Percentiles rank a stretch among this genome's conserved stretches.
Conservation (phyloP, 2,797 vertebrate species). For the Rhinella marina region DNA sequence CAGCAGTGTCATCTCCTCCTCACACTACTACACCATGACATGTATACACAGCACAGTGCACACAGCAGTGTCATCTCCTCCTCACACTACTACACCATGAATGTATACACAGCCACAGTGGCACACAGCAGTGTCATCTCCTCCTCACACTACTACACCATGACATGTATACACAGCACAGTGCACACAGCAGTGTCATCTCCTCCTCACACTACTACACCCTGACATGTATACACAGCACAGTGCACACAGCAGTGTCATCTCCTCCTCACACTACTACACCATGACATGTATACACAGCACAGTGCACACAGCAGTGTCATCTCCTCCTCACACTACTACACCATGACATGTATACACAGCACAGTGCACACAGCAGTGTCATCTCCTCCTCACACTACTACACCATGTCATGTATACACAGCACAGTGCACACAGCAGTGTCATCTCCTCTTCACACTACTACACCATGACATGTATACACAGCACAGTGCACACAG, state of each 20-base stretch:
- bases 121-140: constrained; percentile 16
- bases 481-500: constrained; percentile 9
- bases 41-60: constrained; percentile 9
- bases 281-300: constrained; percentile 13
- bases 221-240: not conserved
- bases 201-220: too few relatives aligned
- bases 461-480: too few relatives aligned
- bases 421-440: not conserved
- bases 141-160: constrained; percentile 10
- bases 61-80: not conserved
- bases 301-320: not conserved
- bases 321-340: not conserved
- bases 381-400: constrained; percentile 17
- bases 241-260: constrained; percentile 11
- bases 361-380: constrained; percentile 7
- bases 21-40: constrained; percentile 6
- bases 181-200: not conserved
- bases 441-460: not conserved
- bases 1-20: constrained; percentile 21
- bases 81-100: too few relatives aligned
- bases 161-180: constrained; percentile 12
- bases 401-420: constrained; percentile 11
- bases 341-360: not conserved
- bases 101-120: constrained; percentile 4
- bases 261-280: constrained; percentile 15